Base-by-base conservation (phyloP, 1,140 invertebrate genomes). In the Kradibia gibbosae region DNA sequence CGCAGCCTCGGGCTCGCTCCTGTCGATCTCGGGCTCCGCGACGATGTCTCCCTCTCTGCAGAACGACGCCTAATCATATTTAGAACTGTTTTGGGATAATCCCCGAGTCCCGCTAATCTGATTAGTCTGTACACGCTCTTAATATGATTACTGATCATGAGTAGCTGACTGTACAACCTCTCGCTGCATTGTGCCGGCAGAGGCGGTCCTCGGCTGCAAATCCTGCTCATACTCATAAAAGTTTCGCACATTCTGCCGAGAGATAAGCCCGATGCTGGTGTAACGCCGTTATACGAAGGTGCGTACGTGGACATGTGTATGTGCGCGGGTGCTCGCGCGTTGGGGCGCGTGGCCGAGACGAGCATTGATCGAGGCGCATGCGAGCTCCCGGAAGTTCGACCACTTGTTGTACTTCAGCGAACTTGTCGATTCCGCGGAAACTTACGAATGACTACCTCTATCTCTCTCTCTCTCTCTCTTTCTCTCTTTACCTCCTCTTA, bases 61-160 rank as follows among this genome's bases (percentile, higher is more conserved):
- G 88, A 88, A 90, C 86, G 88, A 90, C 87, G 89, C 88, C 91
- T 91, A 91, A 91, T 91, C 90, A 91, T 91, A 91, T 90, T 91
- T 91, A 91, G 90, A 91, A 91, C 90, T 91, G 90, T 91, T 91
- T 90, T 90, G 86, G 89, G 90, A 91, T 91, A 90, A 91, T 88
- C 88, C 88, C 88, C 34, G 31, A 87, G 88, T 87, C 76, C 57
- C 89, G 85, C 89, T 91, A 91, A 91, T 91, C 90, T 90, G 90
- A 91, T 91, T 91, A 91, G 86, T 87, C 86, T 85, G 88, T 90
- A 90, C 90, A 91, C 89, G 88, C 90, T 90, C 90, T 91, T 91
- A 91, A 91, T 91, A 90, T 91, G 90, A 91, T 91, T 91, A 91
- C 89, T 89, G 90, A 91, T 91, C 90, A 90, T 90, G 88, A 91